Evolutionary conservation across 2,113 vertebrate genomes (phyloP).

Genomic region (Phodopus roborovskii): DNA sequence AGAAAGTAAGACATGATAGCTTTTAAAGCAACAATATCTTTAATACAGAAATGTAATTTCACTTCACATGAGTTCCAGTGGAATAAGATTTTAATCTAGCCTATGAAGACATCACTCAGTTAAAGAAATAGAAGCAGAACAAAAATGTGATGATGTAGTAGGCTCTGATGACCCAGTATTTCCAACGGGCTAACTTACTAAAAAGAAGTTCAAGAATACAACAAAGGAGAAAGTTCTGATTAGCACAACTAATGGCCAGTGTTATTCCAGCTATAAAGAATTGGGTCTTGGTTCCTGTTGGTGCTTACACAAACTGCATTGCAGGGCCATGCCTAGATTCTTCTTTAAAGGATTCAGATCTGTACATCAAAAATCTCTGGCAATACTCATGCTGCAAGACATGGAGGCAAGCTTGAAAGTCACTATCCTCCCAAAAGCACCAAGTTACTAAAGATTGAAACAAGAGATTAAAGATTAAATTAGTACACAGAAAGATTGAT

Average conservation of each 20-base stretch:
- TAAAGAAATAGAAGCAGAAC: background rate
- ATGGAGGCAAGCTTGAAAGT: background rate
- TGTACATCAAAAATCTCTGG: background rate
- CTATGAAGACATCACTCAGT: background rate
- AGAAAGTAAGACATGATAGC: background rate
- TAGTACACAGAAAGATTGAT: background rate
- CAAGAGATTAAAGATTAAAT: background rate
- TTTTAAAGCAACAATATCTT: slow-evolving; percentile 28
- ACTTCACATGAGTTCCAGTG: background rate
- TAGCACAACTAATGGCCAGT: background rate
- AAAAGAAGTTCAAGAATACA: background rate
- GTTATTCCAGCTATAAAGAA: background rate
- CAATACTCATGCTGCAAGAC: background rate
- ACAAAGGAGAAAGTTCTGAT: background rate
- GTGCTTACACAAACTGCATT: background rate
- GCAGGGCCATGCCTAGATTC: no score
- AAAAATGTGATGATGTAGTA: background rate
- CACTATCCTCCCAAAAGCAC: background rate
- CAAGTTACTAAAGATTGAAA: background rate
- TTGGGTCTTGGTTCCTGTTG: background rate
- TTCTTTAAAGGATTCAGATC: background rate
- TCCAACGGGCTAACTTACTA: background rate
- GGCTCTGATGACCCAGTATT: background rate
- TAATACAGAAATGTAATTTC: background rate
- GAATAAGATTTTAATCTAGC: background rate